Conservation (phyloP, 2,797 vertebrate genomes). For the Thunnus albacares region DNA sequence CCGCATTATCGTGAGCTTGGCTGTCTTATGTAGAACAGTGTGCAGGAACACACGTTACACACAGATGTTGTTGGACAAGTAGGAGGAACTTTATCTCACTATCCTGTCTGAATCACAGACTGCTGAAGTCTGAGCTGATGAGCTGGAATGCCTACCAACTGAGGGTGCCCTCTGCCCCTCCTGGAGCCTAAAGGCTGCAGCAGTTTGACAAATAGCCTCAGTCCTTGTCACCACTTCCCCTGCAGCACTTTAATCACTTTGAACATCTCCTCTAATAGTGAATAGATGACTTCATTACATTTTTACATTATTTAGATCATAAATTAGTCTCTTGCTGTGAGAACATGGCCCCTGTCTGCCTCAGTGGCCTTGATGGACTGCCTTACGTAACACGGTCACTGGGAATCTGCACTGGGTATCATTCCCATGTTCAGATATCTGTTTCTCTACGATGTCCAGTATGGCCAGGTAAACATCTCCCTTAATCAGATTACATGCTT, state of each 20-base stretch:
- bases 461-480: conserved; percentile 67
- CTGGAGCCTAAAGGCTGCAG: conserved; percentile 10
- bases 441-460: conserved; percentile 43
- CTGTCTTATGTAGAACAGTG: conserved; percentile 39
- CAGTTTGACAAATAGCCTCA: conserved; percentile 8
- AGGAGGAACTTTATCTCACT: conserved; percentile 25
- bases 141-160: background rate
- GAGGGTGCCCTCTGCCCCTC: background rate
- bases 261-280: conserved; percentile 34
- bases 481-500: conserved; percentile 41
- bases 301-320: conserved; percentile 60
- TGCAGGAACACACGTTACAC: conserved; percentile 29
- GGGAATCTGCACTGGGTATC: conserved; percentile 69
- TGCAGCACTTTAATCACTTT: conserved; percentile 22
- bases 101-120: background rate
- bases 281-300: conserved; percentile 41
- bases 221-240: conserved; percentile 8
- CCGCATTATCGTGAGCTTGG: conserved; percentile 40
- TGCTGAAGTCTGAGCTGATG: conserved; percentile 21
- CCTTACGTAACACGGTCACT: conserved; percentile 62
- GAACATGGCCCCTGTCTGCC: conserved; percentile 67
- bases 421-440: conserved; percentile 74
- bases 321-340: conserved; percentile 68
- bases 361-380: conserved; percentile 48
- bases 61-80: conserved; percentile 56